phyloP scores from a whole-genome alignment of 1,140 invertebrate species.

The Ectropis grisescens region DNA sequence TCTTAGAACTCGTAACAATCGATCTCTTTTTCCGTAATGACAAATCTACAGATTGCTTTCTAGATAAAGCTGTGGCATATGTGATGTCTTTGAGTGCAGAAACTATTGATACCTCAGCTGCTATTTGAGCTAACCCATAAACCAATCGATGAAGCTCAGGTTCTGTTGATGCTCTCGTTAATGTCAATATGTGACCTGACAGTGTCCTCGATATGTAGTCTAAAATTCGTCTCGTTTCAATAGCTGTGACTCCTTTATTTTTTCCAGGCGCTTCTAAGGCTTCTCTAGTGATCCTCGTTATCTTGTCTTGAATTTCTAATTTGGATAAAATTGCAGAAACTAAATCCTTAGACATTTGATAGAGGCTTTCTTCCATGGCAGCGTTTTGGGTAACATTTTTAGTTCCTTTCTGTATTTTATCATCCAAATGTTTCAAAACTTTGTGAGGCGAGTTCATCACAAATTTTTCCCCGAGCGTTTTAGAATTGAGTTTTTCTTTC shows the following conservation, averaged over 20 bases:
- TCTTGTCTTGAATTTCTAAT: slow-evolving; percentile 56
- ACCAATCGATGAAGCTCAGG: slow-evolving; percentile 54
- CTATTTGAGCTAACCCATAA: slow-evolving; percentile 54
- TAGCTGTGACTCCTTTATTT: slow-evolving; percentile 53
- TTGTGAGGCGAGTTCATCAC: slow-evolving; percentile 39
- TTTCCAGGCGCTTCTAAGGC: slow-evolving; percentile 52
- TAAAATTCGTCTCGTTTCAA: slow-evolving; percentile 55
- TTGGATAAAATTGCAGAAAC: slow-evolving; percentile 48
- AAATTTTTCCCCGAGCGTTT: slow-evolving; percentile 25
- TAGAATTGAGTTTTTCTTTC: slow-evolving; percentile 30
- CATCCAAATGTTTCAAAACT: slow-evolving; percentile 43
- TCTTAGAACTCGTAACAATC: too few relatives aligned
- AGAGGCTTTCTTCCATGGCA: slow-evolving; percentile 51
- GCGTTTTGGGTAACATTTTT: slow-evolving; percentile 56
- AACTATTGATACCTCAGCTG: slow-evolving; percentile 56
- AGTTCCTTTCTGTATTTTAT: slow-evolving; percentile 38
- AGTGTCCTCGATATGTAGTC: slow-evolving; percentile 57
- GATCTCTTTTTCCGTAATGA: slow-evolving; percentile 48
- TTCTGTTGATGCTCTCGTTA: slow-evolving; percentile 50
- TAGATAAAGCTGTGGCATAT: slow-evolving; percentile 46
- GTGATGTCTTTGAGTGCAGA: slow-evolving; percentile 57
- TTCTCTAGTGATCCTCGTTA: slow-evolving; percentile 51
- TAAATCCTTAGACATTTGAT: slow-evolving; percentile 52
- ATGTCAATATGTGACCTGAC: slow-evolving; percentile 47
- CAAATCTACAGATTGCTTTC: slow-evolving; percentile 56